Conservation (phyloP, 2,888 invertebrate genomes). For the Asteroscopus sphinx region DNA sequence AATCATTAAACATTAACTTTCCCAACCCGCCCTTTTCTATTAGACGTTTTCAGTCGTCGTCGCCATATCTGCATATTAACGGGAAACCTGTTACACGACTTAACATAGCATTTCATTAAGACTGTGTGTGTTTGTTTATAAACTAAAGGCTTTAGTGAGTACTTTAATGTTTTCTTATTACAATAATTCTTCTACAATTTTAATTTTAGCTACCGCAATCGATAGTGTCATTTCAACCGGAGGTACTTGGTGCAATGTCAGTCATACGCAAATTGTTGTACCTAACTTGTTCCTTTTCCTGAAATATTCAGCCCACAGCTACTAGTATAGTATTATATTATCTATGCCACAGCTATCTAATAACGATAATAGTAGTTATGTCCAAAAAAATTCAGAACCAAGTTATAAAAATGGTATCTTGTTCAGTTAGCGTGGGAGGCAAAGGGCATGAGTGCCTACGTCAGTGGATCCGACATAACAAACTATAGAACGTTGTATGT, state of each 20-base stretch:
- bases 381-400: constrained; percentile 42
- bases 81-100: constrained; percentile 81
- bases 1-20: constrained; percentile 21
- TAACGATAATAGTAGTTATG: constrained; percentile 34
- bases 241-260: constrained; percentile 13
- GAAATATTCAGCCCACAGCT: constrained; percentile 9
- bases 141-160: constrained; percentile 49
- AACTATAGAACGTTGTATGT: constrained; percentile 54
- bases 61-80: constrained; percentile 69
- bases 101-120: constrained; percentile 68
- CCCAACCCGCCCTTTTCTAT: constrained; percentile 15
- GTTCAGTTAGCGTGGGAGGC: constrained; percentile 74
- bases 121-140: constrained; percentile 77
- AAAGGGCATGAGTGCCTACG: constrained; percentile 84
- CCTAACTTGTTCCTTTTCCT: constrained; percentile 17
- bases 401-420: constrained; percentile 60
- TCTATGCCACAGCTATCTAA: constrained; percentile 14
- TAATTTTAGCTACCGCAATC: constrained; percentile 34
- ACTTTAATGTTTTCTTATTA: constrained; percentile 13
- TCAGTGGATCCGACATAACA: constrained; percentile 71
- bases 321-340: too few relatives aligned
- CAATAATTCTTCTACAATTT: constrained; percentile 19
- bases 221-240: constrained; percentile 35
- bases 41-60: constrained; percentile 33
- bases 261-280: constrained; percentile 10